Evolutionary conservation across 2,888 invertebrate species (phyloP), one percentile per base, ranked within the genome.

Genomic region (Mylabris sibirica): DNA sequence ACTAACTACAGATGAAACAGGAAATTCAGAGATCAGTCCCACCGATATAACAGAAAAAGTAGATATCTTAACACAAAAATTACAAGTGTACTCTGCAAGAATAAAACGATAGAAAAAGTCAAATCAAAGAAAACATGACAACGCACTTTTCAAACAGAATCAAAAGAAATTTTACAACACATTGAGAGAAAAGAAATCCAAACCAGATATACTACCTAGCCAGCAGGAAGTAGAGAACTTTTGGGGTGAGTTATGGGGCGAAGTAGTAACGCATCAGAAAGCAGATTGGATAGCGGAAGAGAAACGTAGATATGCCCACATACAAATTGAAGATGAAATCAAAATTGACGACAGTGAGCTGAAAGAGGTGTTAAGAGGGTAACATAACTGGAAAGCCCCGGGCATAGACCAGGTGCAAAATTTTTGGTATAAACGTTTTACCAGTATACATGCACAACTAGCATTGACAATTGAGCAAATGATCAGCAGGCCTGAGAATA

Each of bases 241-340:
- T 12, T 17, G 24, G 26, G 5, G 3, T n/a, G 44, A 41, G 9
- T 22, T 38, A 44, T 38, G 26, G 63, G 20, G 6, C 20, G 26
- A 30, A 9, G 14, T 11, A 20, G 44, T 2, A 24, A 59, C 14
- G 12, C 59, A 59, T 22, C 2, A 14, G 20, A 20, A 59, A 22
- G 1, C 24, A 59, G 22, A 20, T n/a, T 26, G 59, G 30, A 59
- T 24, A 2, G 4, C 2, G 12, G 59, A 59, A 22, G 59, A 59
- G 11, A 3, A 59, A n/a, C 3, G 8, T 1, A 20, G 22, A 9
- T 6, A 44, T 24, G 59, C 35, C 34, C 44, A 38, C 3, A 24
- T 8, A 9, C 61, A 24, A 38, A 44, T 60, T 41, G 20, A 57
- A 57, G 38, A 35, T 57, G 60, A 57, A 62, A 62, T 30, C 59